These are phyloP conservation scores for Hemitrygon akajei DNA, from an alignment of 2,797 vertebrate genomes.

Conservation along the genomic window DNA sequence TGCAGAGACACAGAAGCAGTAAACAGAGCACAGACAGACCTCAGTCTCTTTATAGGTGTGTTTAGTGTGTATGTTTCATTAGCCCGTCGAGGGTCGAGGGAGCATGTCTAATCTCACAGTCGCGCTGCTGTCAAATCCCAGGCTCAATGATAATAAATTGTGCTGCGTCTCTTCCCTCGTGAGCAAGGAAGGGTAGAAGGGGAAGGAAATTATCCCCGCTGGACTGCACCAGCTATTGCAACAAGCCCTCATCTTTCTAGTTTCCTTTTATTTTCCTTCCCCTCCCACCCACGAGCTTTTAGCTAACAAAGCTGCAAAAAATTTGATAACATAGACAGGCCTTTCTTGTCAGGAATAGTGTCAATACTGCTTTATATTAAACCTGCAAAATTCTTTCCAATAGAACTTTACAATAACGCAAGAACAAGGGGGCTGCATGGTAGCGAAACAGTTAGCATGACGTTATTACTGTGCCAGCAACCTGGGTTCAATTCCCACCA, in stretches of 20 bases:
- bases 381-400: neutral
- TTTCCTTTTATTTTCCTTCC: neutral
- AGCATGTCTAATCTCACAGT: neutral
- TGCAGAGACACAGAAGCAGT: neutral
- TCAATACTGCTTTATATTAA: neutral
- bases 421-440: too few species aligned
- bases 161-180: neutral
- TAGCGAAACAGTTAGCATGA: too few species aligned
- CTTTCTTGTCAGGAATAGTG: too few species aligned
- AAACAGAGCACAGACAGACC: neutral
- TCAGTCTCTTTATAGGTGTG: slow-evolving; percentile 2
- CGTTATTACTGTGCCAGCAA: too few species aligned
- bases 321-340: neutral
- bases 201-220: neutral
- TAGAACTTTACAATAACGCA: neutral
- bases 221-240: neutral
- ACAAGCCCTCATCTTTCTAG: neutral
- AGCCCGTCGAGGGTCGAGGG: neutral
- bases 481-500: too few species aligned
- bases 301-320: neutral
- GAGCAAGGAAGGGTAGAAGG: neutral
- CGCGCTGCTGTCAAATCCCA: neutral
- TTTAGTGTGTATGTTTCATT: slow-evolving; percentile 24
- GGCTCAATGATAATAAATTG: slow-evolving; percentile 8
- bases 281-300: neutral